Evolutionary conservation across 2,113 vertebrate species (phyloP).

Genomic region (Caranx ignobilis): DNA sequence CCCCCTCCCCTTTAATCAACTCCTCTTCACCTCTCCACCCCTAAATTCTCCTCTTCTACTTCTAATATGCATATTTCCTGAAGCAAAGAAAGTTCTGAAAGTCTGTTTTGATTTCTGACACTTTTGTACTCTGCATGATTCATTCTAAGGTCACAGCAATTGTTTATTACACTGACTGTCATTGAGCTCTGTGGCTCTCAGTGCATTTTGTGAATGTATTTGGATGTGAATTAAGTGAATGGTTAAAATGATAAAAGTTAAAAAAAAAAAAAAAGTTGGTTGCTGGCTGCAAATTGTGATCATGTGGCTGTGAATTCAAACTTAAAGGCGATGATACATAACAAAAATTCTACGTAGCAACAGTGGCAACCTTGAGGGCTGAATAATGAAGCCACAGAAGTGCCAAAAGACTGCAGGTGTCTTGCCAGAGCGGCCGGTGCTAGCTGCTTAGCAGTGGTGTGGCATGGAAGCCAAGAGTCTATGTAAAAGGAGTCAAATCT

Average conservation of each 20-base stretch:
- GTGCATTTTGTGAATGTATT: not conserved
- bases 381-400: too few relatives aligned
- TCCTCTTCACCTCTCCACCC: not conserved
- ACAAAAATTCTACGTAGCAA: not conserved
- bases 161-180: not conserved
- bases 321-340: not conserved
- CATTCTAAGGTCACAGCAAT: slow-evolving; percentile 1
- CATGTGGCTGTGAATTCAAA: not conserved
- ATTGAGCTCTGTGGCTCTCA: not conserved
- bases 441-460: too few relatives aligned
- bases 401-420: too few relatives aligned
- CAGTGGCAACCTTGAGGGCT: too few relatives aligned
- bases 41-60: slow-evolving; percentile 1
- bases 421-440: too few relatives aligned
- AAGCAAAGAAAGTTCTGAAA: not conserved
- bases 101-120: not conserved
- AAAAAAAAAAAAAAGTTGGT: not conserved
- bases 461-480: too few relatives aligned
- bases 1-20: not conserved
- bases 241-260: slow-evolving; percentile 4
- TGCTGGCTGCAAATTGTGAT: not conserved
- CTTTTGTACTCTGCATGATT: not conserved
- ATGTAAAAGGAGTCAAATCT: not conserved
- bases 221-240: not conserved
- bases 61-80: not conserved